Evolutionary conservation across 2,888 invertebrate genomes (phyloP).

Genomic region (Papilio elwesi): DNA sequence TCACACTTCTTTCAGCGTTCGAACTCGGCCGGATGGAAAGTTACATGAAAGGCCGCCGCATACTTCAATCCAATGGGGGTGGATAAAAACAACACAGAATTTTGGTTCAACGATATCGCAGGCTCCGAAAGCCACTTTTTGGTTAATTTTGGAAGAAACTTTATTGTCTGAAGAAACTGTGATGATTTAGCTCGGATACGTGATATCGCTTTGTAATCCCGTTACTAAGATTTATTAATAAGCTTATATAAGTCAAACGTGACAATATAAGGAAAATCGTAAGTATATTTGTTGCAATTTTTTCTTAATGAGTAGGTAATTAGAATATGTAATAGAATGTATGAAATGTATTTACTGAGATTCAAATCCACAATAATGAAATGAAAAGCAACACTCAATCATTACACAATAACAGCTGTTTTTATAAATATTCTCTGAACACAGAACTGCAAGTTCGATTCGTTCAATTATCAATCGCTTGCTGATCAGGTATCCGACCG

Average conservation of each 20-base stretch:
- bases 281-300: too few relatives aligned
- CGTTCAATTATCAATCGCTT: slow-evolving; percentile 7
- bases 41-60: slow-evolving; percentile 75
- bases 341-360: too few relatives aligned
- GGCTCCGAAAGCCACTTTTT: slow-evolving; percentile 8
- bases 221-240: background rate
- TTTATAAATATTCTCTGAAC: background rate
- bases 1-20: slow-evolving; percentile 77
- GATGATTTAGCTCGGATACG: background rate
- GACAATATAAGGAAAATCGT: too few relatives aligned
- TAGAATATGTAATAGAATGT: too few relatives aligned
- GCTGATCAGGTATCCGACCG: slow-evolving; percentile 2
- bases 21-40: slow-evolving; percentile 76
- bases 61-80: slow-evolving; percentile 59
- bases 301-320: too few relatives aligned
- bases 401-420: background rate
- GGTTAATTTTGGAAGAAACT: slow-evolving; percentile 8
- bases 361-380: too few relatives aligned
- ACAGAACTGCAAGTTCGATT: background rate
- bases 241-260: too few relatives aligned
- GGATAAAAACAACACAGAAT: slow-evolving; percentile 26
- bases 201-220: background rate
- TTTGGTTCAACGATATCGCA: slow-evolving; percentile 27
- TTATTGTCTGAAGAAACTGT: background rate
- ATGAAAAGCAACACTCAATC: too few relatives aligned